Evolutionary conservation across 2,888 invertebrate genomes (phyloP).

Genomic region (Hypsopygia costalis): DNA sequence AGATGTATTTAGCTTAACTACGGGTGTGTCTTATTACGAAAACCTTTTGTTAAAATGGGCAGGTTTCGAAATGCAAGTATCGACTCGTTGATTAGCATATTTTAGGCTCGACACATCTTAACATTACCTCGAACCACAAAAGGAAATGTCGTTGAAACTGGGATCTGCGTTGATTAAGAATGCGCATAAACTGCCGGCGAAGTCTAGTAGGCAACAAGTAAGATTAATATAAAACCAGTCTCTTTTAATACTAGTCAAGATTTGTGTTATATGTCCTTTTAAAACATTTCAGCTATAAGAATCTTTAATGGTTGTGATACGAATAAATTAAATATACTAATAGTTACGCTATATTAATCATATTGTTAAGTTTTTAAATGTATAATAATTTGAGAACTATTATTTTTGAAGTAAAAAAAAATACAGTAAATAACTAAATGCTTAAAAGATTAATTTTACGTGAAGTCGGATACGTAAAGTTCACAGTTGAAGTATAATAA

Average conservation of each 20-base stretch:
- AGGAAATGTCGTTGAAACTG: slow-evolving; percentile 26
- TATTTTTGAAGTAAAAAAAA: too few species aligned
- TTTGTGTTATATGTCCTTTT: too few species aligned
- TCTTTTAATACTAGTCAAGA: too few species aligned
- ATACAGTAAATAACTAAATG: too few species aligned
- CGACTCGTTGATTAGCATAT: slow-evolving; percentile 43
- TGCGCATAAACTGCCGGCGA: slow-evolving; percentile 26
- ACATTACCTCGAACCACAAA: slow-evolving; percentile 30
- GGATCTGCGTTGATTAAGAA: slow-evolving; percentile 21
- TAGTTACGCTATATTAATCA: background rate
- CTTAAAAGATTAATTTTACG: too few species aligned
- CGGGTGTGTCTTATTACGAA: slow-evolving; percentile 37
- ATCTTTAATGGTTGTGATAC: slow-evolving; percentile 1
- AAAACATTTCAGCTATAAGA: slow-evolving; percentile 4
- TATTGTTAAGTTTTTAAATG: background rate
- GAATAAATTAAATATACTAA: slow-evolving; percentile 7
- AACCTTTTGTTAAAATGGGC: slow-evolving; percentile 33
- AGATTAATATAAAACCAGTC: slow-evolving; percentile 3
- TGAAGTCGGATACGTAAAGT: too few species aligned
- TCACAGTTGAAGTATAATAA: too few species aligned
- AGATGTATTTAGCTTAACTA: slow-evolving; percentile 23
- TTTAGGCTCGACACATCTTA: slow-evolving; percentile 38
- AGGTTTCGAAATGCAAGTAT: slow-evolving; percentile 32
- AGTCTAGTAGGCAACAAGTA: background rate
- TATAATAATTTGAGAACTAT: too few species aligned